Base-by-base conservation (phyloP, 2,888 invertebrate genomes). In the Folsomia manolachei region DNA sequence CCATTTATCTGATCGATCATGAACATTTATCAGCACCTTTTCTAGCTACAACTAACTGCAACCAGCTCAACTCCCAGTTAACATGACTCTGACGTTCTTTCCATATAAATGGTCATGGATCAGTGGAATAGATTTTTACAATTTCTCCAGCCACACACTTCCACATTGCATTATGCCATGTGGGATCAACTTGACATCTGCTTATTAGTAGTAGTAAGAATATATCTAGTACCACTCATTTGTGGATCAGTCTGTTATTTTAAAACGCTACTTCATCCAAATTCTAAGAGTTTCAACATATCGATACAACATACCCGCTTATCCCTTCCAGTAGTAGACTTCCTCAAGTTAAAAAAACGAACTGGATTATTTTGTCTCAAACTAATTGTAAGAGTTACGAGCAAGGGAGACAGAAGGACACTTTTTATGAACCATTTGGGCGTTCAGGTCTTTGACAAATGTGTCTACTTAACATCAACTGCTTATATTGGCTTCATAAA, bases 401-500 rank as follows among this genome's bases (percentile, higher is more conserved):
- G 39, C 7, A 39, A 14, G 4, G 14, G 39, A 39, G 39, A 14
- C 39, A 39, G 14, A 39, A 39, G 14, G 39, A 39, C 39, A 39
- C 39, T 39, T 39, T 39, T 39, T 39, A 39, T 64, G 72, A 72
- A 70, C 68, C 74, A 76, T 76, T 74, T 76, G 74, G 76, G 73
- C 74, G 74, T 74, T 76, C 69, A 19, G 51, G 39, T 62, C 74
- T 71, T 71, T 80, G 80, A 80, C 80, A 80, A 80, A 80, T 80
- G 78, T 73, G 72, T 67, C 75, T 75, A 76, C 77, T 80, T 78
- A 80, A 80, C 80, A 77, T 75, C 73, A 68, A 75, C 73, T n/a
- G n/a, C n/a, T n/a, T n/a, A n/a, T 39, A 70, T 75, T 77, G 77
- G 74, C 75, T 77, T 75, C 78, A 70, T 80, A 80, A 80, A 80